Conservation (phyloP, 2,113 vertebrate species). For the Seriola rivoliana region DNA sequence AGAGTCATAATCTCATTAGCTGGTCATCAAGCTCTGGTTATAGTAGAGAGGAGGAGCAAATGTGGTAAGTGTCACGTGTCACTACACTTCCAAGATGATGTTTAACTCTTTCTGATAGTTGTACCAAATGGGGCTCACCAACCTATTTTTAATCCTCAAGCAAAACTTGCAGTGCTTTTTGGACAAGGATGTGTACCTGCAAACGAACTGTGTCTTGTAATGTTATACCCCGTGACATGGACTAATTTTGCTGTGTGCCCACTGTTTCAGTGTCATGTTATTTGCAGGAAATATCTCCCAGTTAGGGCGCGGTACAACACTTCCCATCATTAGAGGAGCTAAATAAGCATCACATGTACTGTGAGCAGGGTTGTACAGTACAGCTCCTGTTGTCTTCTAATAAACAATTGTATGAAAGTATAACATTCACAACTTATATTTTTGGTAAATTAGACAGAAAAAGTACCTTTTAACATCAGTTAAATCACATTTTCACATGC, state of each 20-base stretch:
- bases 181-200: not conserved
- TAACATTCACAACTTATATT: not conserved
- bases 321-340: not conserved
- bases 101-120: constrained; percentile 1
- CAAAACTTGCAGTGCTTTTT: not conserved
- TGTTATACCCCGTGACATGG: not conserved
- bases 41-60: not conserved
- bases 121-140: not conserved
- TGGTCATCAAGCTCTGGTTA: not conserved
- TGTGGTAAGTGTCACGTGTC: constrained; percentile 1
- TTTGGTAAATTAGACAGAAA: not conserved
- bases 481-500: not conserved
- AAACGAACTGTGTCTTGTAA: not conserved
- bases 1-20: constrained; percentile 1
- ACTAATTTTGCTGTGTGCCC: not conserved
- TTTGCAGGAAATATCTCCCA: not conserved
- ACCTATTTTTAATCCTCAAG: not conserved
- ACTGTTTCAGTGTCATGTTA: not conserved
- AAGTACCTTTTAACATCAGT: not conserved
- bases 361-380: not conserved
- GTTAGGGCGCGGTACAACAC: not conserved
- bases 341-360: constrained; percentile 6
- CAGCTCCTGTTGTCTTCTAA: not conserved
- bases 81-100: not conserved
- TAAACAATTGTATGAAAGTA: not conserved